Base-by-base conservation (phyloP, 2,888 invertebrate species). In the Lochmaea capreae region DNA sequence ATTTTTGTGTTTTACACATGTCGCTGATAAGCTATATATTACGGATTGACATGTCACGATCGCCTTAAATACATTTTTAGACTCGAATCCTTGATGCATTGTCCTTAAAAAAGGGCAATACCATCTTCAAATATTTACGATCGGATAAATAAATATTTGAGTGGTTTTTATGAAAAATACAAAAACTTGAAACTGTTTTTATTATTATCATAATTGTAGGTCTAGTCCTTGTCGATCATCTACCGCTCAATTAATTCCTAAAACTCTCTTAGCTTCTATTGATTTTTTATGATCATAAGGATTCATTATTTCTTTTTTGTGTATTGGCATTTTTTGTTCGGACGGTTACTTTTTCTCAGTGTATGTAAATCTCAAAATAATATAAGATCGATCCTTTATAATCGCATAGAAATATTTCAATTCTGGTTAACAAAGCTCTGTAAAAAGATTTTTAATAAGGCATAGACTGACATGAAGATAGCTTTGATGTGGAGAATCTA, bases 1-100 rank as follows among this genome's bases (percentile, higher is more conserved):
- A 59, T 76, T 71, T 80, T 80, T 75, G 75, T 79, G 78, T 79
- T 83, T 84, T 84, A 84, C 84, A 84, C 84, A 83, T 84, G 83
- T 83, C 83, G 81, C 80, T 83, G 81, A 81, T 77, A 79, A 70
- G 79, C 83, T 79, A 84, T 84, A 84, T 82, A 81, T 83, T 83
- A 82, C 80, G 78, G 77, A 77, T 79, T 79, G 82, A 83, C 82
- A 77, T 77, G 83, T 83, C 83, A 83, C 83, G 83, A 84, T 82
- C 82, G 80, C 78, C 79, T 69, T 70, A 73, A 73, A 73, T 81
- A 80, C 73, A 66, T 72, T 72, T 61, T 54, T 67, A 54, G 72
- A 62, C 67, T 61, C 12, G 59, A 72, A 62, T 46, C 43, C 26
- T 67, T 61, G 62, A 62, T 72, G 43, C 54, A 66, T 71, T n/a